A percentile compares a stretch with the other conserved stretches of the same genome.
Evolutionary conservation across 2,797 vertebrate genomes (phyloP).

Genomic region (Gouania willdenowi): DNA sequence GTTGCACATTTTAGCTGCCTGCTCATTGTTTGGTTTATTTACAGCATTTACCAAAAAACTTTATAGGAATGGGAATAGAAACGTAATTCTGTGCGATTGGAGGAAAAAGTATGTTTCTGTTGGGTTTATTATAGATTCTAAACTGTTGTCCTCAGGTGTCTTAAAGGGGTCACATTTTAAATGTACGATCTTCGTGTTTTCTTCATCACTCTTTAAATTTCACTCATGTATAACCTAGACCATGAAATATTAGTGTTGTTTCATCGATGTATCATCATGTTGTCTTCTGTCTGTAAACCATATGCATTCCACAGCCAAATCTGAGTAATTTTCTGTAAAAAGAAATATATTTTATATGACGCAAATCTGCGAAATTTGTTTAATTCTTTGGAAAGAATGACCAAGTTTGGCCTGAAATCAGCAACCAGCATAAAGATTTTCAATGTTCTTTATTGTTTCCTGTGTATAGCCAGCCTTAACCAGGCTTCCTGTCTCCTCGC

Average conservation of each 20-base stretch:
- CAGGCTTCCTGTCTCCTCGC: constrained; percentile 30
- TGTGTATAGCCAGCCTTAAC: constrained; percentile 30
- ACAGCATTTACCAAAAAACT: constrained; percentile 52
- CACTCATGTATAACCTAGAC: no score
- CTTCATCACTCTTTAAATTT: no score
- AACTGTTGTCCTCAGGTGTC: no score
- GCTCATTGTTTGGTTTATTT: constrained; percentile 5
- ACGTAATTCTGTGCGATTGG: no score
- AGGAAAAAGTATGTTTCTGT: constrained; percentile 27
- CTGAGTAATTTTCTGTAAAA: no score
- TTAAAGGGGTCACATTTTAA: constrained; percentile 41
- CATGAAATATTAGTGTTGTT: no score
- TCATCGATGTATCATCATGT: no score
- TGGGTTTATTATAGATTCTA: constrained; percentile 12
- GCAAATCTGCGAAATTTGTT: no score
- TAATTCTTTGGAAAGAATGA: no score
- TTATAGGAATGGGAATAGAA: constrained; percentile 8
- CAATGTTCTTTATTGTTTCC: constrained; percentile 3
- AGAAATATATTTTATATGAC: no score
- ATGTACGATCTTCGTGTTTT: not conserved
- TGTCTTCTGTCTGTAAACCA: no score
- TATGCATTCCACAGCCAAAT: no score
- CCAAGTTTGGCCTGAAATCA: not conserved
- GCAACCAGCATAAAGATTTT: not conserved
- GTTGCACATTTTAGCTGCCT: constrained; percentile 6